Evolutionary conservation across 2,888 invertebrate genomes (phyloP).

Genomic region (Steromphala cineraria): DNA sequence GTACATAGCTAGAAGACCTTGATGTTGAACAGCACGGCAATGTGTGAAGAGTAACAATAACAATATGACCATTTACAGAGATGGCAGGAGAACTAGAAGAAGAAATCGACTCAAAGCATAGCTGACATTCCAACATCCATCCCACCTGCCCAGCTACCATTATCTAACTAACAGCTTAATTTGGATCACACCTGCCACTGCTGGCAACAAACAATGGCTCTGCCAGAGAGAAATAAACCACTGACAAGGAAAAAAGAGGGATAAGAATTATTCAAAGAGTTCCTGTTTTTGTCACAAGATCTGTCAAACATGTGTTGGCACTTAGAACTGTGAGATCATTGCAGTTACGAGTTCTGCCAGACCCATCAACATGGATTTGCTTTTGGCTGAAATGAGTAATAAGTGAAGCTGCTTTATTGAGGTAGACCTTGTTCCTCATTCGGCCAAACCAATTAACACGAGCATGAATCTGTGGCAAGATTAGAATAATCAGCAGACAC

Average conservation of each 20-base stretch:
- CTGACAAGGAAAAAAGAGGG: background rate
- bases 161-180: slow-evolving; percentile 1
- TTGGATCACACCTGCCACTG: background rate
- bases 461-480: too few species aligned
- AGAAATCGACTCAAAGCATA: background rate
- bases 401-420: too few species aligned
- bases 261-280: background rate
- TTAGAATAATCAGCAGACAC: too few species aligned
- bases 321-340: background rate
- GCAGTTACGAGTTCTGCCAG: background rate
- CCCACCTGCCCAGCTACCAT: background rate
- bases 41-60: background rate
- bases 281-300: background rate
- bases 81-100: background rate
- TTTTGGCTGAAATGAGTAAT: too few species aligned
- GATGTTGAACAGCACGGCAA: background rate
- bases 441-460: too few species aligned
- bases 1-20: background rate
- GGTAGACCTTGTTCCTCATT: too few species aligned
- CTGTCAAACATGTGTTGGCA: background rate
- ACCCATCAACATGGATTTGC: too few species aligned
- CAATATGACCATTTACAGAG: background rate
- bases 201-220: background rate
- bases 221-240: background rate
- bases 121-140: background rate